Percentiles rank a stretch among this genome's conserved stretches.
Conservation (phyloP, 2,797 vertebrate species). For the Carduelis carduelis region DNA sequence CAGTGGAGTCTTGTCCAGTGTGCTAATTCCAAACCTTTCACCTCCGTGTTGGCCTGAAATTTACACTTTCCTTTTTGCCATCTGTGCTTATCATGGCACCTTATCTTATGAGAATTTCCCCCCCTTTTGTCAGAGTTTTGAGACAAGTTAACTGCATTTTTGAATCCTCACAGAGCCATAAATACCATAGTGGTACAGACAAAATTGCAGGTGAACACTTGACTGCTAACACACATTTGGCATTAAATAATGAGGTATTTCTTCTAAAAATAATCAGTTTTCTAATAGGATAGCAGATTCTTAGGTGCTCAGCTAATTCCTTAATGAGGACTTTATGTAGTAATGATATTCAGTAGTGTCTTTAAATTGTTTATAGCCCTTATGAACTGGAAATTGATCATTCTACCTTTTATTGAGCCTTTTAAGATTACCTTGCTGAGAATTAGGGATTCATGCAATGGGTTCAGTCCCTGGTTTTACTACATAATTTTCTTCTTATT, state of each 20-base stretch:
- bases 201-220: not conserved
- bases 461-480: not conserved
- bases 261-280: not conserved
- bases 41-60: rapidly evolving
- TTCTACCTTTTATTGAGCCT: not conserved
- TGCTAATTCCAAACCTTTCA: not conserved
- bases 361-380: not conserved
- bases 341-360: not conserved
- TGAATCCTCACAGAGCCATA: not conserved
- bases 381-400: not conserved
- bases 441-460: not conserved
- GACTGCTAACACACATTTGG: not conserved
- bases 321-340: not conserved
- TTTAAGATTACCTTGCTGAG: not conserved
- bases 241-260: not conserved
- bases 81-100: not conserved
- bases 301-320: not conserved
- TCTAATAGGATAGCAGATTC: not conserved
- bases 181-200: not conserved
- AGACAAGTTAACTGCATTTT: not conserved
- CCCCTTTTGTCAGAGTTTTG: not conserved
- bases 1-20: not conserved
- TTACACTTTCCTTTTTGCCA: not conserved
- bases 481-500: not conserved
- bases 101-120: not conserved